Percentiles rank a stretch among this genome's conserved stretches.
phyloP scores from a whole-genome alignment of 2,113 vertebrate genomes.

The Mustelus asterias region DNA sequence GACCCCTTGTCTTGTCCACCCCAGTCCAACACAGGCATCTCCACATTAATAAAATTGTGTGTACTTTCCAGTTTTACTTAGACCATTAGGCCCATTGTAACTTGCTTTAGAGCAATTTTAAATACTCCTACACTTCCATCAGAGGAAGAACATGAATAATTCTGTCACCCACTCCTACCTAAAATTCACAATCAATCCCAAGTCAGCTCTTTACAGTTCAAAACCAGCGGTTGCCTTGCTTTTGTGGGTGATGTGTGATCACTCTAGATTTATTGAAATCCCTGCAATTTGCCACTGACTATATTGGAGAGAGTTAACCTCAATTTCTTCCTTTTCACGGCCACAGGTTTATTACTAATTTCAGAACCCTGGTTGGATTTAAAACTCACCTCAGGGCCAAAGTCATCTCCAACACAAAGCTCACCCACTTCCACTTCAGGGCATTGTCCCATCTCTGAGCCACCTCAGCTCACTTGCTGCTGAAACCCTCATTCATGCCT shows the following conservation, averaged over 20 bases:
- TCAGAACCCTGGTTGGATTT: not conserved
- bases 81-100: not conserved
- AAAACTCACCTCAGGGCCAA: not conserved
- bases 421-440: not conserved
- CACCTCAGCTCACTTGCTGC: not conserved
- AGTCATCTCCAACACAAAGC: not conserved
- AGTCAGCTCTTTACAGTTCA: not conserved
- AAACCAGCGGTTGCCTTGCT: not conserved
- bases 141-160: too few species aligned
- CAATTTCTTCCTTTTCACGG: not conserved
- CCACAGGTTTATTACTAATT: not conserved
- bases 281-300: not conserved
- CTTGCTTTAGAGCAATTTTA: too few species aligned
- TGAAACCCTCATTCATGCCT: not conserved
- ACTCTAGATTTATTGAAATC: not conserved
- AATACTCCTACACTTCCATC: not conserved
- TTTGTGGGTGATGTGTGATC: not conserved
- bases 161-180: not conserved
- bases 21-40: too few species aligned
- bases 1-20: too few species aligned
- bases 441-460: too few species aligned
- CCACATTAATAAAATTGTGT: not conserved
- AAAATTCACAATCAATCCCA: not conserved
- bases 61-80: not conserved
- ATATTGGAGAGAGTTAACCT: not conserved